Evolutionary conservation across 2,888 invertebrate species (phyloP), one percentile per base, ranked within the genome.

Genomic region (Boloria euphrosyne): DNA sequence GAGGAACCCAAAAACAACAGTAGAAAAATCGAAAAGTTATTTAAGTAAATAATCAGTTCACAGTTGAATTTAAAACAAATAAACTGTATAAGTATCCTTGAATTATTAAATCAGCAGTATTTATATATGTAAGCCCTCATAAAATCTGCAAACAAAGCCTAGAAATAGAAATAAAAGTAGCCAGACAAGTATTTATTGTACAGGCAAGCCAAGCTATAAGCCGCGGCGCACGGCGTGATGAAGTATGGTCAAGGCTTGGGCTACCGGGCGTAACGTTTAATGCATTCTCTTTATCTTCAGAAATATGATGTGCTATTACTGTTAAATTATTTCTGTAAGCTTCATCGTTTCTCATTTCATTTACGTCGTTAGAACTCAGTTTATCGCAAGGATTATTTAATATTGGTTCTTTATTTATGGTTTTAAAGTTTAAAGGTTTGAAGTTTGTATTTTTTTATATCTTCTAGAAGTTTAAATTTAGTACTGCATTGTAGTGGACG

Each of bases 121-220:
- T 47, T 31, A 16, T 47, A 59, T 47, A 17, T 3, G 22, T 27
- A 1, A 17, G 44, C 58, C n/a, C 50, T 57, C 64, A 59, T 64
- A 60, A 59, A 60, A 85, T 85, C 80, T 82, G 81, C 84, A 85
- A 85, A 85, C 85, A 85, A 86, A 84, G 82, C 76, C 68, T 74
- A 54, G 63, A 59, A 51, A 64, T 60, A 67, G 62, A 75, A 77
- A 76, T 80, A 80, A 81, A 82, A 80, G 78, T 72, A 70, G 71
- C 3, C 14, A 57, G 54, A 44, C 75, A 77, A 75, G 80, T 79
- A 81, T 83, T 84, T 83, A 83, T 84, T 82, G 80, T 44, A 52
- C 49, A 50, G 27, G 13, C 46, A 18, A 13, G 6, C 5, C n/a
- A 76, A 65, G 66, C 73, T 71, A 5, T 16, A 27, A 47, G 72